These are phyloP conservation scores for Lagorchestes hirsutus DNA, from an alignment of 2,797 vertebrate genomes.

Conservation along the genomic window DNA sequence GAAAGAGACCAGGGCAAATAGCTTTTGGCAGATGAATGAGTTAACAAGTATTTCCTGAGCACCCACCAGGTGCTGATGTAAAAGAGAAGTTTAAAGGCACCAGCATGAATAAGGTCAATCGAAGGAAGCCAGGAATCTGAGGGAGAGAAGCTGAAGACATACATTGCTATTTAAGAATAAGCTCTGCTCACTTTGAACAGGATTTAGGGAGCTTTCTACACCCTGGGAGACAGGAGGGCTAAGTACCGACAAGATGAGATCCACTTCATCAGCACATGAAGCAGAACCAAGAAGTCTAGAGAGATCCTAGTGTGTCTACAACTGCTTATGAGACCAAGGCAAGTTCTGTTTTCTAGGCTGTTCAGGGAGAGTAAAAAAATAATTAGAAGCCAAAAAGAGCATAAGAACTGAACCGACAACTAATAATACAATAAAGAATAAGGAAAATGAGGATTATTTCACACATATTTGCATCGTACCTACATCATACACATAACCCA, in stretches of 20 bases:
- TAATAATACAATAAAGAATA: not conserved
- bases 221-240: not conserved
- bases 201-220: not conserved
- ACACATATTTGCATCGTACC: too few relatives aligned
- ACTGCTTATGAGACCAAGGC: conserved; percentile 7
- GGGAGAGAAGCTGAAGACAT: not conserved
- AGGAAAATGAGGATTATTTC: not conserved
- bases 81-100: not conserved
- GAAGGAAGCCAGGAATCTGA: not conserved
- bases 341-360: conserved; percentile 4
- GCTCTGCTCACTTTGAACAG: not conserved
- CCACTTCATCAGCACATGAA: not conserved
- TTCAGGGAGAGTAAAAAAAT: not conserved
- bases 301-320: not conserved
- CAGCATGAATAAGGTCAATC: not conserved
- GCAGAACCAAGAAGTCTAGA: not conserved
- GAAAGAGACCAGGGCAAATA: not conserved
- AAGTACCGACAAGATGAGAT: conserved; percentile 1
- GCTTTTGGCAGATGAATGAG: not conserved
- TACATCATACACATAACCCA: too few relatives aligned
- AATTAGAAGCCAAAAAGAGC: not conserved
- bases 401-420: not conserved
- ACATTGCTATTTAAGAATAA: not conserved
- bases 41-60: not conserved
- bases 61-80: not conserved